Evolutionary conservation across 2,797 vertebrate species (phyloP).

Genomic region (Psittacula echo): DNA sequence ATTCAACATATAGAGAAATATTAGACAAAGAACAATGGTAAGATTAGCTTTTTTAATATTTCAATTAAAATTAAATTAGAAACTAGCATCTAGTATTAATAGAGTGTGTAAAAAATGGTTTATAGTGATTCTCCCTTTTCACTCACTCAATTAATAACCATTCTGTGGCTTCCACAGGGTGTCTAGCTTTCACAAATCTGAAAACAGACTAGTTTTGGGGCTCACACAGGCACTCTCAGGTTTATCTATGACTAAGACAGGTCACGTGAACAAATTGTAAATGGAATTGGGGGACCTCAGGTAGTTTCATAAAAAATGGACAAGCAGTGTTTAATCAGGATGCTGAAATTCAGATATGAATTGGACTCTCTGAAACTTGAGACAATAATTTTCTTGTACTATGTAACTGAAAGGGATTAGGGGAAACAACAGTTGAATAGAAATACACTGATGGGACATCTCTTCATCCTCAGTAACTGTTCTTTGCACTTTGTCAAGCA

Average conservation of each 20-base stretch:
- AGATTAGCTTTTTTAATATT: background rate
- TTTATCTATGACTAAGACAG: background rate
- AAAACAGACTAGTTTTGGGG: background rate
- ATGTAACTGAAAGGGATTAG: background rate
- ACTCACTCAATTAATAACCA: background rate
- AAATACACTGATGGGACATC: background rate
- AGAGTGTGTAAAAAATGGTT: background rate
- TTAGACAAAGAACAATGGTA: background rate
- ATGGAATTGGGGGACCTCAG: background rate
- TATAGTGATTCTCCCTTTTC: background rate
- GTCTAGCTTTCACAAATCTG: background rate
- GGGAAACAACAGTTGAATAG: background rate
- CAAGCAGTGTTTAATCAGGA: background rate
- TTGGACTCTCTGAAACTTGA: background rate
- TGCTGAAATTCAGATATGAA: background rate
- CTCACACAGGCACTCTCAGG: background rate
- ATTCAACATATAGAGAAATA: background rate
- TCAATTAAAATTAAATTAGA: constrained; percentile 33
- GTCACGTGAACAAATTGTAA: background rate
- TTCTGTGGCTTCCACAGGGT: background rate
- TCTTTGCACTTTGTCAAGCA: background rate
- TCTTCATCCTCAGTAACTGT: background rate
- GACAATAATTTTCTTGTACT: background rate
- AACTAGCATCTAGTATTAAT: background rate
- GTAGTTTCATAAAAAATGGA: background rate